These are phyloP conservation scores for Struthidea cinerea DNA, from an alignment of 2,113 vertebrate species.

Conservation along the genomic window DNA sequence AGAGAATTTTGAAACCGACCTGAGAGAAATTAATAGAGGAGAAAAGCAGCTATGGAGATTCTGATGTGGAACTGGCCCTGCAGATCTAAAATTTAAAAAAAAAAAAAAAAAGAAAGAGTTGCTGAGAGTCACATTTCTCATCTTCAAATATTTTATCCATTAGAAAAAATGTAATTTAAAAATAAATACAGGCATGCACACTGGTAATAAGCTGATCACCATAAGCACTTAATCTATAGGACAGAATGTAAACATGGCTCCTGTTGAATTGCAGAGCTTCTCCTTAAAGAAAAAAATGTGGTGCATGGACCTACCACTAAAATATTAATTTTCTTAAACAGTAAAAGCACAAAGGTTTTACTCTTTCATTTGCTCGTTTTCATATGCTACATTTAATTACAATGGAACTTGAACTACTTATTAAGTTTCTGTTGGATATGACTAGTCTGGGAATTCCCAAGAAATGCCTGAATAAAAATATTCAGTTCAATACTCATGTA, in stretches of 20 bases:
- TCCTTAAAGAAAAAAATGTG: not conserved
- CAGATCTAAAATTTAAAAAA: not conserved
- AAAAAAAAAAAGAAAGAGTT: rapidly evolving
- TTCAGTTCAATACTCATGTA: not conserved
- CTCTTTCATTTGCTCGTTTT: not conserved
- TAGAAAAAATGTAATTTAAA: not conserved
- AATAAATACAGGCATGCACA: not conserved
- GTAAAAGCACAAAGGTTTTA: not conserved
- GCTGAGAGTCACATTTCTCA: not conserved
- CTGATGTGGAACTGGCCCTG: not conserved
- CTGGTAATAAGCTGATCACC: not conserved
- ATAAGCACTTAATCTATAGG: not conserved
- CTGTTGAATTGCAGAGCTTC: not conserved
- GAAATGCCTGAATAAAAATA: not conserved
- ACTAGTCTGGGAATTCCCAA: not conserved
- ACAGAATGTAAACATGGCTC: not conserved
- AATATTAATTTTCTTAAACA: not conserved
- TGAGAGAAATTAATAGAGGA: not conserved
- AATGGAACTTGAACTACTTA: not conserved
- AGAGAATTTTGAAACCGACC: not conserved
- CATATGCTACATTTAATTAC: not conserved
- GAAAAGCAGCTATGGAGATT: not conserved
- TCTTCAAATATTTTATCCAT: not conserved
- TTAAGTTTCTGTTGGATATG: not conserved
- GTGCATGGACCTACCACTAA: not conserved